Evolutionary conservation across 2,797 vertebrate species (phyloP).

Genomic region (Melanotaenia pygmaea): DNA sequence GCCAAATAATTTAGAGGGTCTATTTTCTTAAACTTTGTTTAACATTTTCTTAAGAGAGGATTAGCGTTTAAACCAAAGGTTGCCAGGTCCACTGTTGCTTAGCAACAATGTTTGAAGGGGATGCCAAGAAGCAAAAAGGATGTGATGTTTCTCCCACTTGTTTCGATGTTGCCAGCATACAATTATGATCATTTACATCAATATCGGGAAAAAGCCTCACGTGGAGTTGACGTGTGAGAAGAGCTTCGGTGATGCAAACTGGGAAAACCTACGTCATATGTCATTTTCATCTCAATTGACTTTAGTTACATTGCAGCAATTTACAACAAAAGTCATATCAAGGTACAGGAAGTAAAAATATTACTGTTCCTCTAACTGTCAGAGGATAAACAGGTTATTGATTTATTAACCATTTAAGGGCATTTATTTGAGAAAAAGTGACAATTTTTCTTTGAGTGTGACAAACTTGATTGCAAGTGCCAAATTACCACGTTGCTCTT

Average conservation of each 20-base stretch:
- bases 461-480: neutral
- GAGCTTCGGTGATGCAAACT: neutral
- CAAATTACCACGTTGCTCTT: neutral
- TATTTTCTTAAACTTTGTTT: conserved; percentile 43
- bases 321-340: neutral
- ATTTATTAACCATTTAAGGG: neutral
- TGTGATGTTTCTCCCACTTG: neutral
- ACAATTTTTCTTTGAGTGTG: neutral
- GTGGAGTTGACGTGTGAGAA: neutral
- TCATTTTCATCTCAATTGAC: neutral
- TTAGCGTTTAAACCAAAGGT: conserved; percentile 71
- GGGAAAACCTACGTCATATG: neutral
- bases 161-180: conserved; percentile 23
- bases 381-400: neutral
- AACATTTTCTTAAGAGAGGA: conserved; percentile 62
- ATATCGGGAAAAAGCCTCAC: neutral
- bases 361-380: neutral
- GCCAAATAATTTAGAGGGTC: conserved; percentile 40
- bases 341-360: neutral
- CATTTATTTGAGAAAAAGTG: neutral
- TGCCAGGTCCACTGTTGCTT: conserved; percentile 64
- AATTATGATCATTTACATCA: neutral
- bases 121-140: conserved; percentile 49
- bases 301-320: neutral
- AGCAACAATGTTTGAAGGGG: conserved; percentile 61